Evolutionary conservation across 1,140 invertebrate species (phyloP), one percentile per base, ranked within the genome.

Genomic region (Catajapyx aquilonaris): DNA sequence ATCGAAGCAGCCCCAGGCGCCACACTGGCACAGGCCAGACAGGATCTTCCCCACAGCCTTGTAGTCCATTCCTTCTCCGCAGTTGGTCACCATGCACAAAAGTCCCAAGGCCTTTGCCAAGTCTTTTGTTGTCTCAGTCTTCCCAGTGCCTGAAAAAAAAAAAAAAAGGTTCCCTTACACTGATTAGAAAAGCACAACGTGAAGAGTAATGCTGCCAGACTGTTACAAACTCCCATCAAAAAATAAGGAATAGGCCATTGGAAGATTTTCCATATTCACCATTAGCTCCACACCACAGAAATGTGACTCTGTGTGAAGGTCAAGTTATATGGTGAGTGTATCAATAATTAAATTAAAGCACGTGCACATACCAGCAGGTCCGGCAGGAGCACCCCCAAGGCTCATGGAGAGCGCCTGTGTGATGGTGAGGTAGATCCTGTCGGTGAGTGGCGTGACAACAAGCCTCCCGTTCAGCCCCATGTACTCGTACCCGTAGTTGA

Each of bases 401-500:
- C 84, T 71, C 77, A 90, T 83, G 1, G 78, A 76, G 11, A 91
- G 58, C 0, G 84, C 83, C 57, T 88, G 85, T 0, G 86, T 91
- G 9, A 91, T 76, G 0, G 85, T 88, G 4, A 91, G 61, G 54
- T 88, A 90, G 45, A 90, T 87, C 41, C 85, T 64, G 54, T 91
- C 87, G 2, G 86, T 91, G 2, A 91, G 56, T 3, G 86, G 84
- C 1, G 86, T 91, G 13, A 91, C 81, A 2, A 93, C 84, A 30
- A 91, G 59, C 40, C 84, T 66, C 2, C 80, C 83, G 57, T 87
- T 88, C 1, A 90, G 58, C 1, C 87, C 87, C 83, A 90, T 88
- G 49, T 90, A 91, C 52, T 91, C 86, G 48, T 88, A 91, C 11
- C 85, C 85, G 50, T 88, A 91, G 38, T 85, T 75, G 52, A 91